Base-by-base conservation (phyloP, 1,140 invertebrate species). In the Drosophila bocqueti region DNA sequence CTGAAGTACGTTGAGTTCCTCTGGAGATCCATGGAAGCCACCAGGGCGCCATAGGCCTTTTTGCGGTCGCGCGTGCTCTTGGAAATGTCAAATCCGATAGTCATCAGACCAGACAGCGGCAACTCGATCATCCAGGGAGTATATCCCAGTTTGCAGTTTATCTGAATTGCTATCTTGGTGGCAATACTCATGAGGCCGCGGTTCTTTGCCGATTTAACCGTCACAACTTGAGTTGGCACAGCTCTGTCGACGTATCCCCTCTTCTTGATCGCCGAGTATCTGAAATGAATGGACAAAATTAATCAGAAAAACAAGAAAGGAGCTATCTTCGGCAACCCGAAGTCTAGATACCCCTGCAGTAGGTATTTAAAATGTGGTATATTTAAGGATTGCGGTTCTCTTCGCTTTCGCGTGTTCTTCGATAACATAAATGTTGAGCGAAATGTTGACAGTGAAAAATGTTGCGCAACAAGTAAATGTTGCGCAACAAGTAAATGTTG, bases 81-180 rank as follows among this genome's bases (percentile, higher is more conserved):
- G 71, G 97, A 98, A 7, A 97, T 96, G 90, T 99, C 98, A 87
- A 97, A 97, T 1, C 98, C 98, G 34, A 97, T 93, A 1, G 98
- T 94, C 98, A 99, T 98, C 1, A 97, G 66, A 0, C 91, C 89
- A 0, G 66, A 87, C 8, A 96, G 52, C 0, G 97, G 97, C 50
- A 98, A 94, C 3, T 95, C 90, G 4, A 97, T 93, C 5, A 94
- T 94, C 98, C 98, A 99, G 0, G 98, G 96, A 4, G 96, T 95
- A 15, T 98, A 98, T 4, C 98, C 98, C 4, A 98, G 93, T 94
- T 99, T 99, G 76, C 97, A 97, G 89, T 97, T 98, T 21, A 99
- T 95, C 90, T 97, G 96, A 57, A 97, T 96, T 0, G 95, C 95
- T 9, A 98, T 96, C 95, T 99, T 99, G 0, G 97, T 98, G 1